phyloP scores from a whole-genome alignment of 2,888 invertebrate genomes.

The Diadromus collaris region DNA sequence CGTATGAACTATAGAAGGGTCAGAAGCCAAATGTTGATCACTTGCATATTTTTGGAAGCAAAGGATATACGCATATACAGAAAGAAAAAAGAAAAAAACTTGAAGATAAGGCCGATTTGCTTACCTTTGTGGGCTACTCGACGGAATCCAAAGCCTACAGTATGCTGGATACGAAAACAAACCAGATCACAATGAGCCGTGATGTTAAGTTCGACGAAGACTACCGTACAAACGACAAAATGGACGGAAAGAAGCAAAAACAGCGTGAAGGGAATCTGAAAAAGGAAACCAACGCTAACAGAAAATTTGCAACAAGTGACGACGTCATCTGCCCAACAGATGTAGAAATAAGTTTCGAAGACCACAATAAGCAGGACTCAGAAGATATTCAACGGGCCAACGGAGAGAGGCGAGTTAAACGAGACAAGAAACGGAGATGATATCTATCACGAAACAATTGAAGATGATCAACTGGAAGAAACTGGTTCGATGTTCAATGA shows the following conservation, averaged over 20 bases:
- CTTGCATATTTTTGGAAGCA: constrained; percentile 60
- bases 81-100: constrained; percentile 56
- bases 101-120: constrained; percentile 52
- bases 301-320: too few relatives aligned
- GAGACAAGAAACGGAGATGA: neutral
- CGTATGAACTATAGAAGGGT: constrained; percentile 55
- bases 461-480: neutral
- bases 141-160: constrained; percentile 60
- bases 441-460: neutral
- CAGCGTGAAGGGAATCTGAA: too few relatives aligned
- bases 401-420: neutral
- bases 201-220: constrained; percentile 51
- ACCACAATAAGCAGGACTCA: too few relatives aligned
- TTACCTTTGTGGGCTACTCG: constrained; percentile 59
- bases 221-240: too few relatives aligned
- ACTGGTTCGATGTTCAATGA: neutral
- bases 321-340: too few relatives aligned
- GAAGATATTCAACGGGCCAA: neutral
- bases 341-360: too few relatives aligned
- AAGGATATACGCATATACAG: constrained; percentile 48
- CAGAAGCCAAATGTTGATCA: constrained; percentile 56
- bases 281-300: too few relatives aligned
- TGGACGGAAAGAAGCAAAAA: too few relatives aligned
- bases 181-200: constrained; percentile 53
- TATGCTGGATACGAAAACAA: constrained; percentile 49